Percentiles rank a stretch among this genome's conserved stretches.
Evolutionary conservation across 2,113 vertebrate species (phyloP).

Genomic region (Corythoichthys haematopterus): DNA sequence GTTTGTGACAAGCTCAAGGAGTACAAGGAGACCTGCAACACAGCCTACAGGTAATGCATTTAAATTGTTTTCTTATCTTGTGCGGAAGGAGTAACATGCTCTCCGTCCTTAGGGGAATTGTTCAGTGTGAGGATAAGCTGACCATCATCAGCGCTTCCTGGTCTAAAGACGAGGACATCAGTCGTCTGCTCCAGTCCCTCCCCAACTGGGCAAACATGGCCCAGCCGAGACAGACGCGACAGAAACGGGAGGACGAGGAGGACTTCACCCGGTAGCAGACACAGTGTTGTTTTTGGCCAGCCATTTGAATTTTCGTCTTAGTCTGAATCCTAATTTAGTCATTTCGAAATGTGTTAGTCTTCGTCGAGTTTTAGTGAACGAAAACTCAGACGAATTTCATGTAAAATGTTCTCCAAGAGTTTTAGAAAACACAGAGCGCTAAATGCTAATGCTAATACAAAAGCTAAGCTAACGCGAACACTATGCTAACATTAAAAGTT

Average conservation of each 20-base stretch:
- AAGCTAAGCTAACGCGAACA: no score
- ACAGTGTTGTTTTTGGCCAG: no score
- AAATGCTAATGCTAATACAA: no score
- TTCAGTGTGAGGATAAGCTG: conserved; percentile 92
- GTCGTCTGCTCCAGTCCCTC: conserved; percentile 89
- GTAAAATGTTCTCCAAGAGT: no score
- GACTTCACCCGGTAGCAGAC: conserved; percentile 84
- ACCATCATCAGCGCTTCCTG: conserved; percentile 96
- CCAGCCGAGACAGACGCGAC: conserved; percentile 86
- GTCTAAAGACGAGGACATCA: conserved; percentile 98
- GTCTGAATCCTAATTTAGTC: no score
- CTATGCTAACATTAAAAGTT: no score
- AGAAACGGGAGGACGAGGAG: conserved; percentile 95
- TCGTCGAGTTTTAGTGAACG: no score
- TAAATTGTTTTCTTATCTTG: not conserved
- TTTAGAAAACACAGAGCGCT: no score
- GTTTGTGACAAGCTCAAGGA: conserved; percentile 97
- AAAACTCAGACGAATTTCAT: no score
- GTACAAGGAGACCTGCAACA: conserved; percentile 90
- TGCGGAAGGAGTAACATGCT: not conserved
- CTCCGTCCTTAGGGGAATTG: conserved; percentile 74
- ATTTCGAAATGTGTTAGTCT: no score
- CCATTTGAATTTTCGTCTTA: no score
- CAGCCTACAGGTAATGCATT: conserved; percentile 85
- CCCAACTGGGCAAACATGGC: conserved; percentile 96